Evolutionary conservation across 2,797 vertebrate species (phyloP).

Genomic region (Etheostoma nigrum): DNA sequence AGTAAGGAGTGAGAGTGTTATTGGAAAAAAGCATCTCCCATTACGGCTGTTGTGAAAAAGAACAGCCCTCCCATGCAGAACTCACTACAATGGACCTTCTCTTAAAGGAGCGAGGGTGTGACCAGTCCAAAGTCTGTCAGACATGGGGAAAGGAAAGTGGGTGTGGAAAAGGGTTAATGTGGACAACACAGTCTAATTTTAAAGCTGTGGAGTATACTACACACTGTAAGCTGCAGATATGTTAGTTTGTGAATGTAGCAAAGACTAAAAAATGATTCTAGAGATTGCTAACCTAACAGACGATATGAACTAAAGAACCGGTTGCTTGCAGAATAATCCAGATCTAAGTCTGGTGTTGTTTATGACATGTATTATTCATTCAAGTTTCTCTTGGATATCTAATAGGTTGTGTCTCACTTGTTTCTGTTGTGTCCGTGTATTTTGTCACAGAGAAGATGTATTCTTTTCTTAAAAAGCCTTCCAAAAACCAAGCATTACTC

Average conservation of each 20-base stretch:
- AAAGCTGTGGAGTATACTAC: not conserved
- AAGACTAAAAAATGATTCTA: not conserved
- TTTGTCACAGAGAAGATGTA: not conserved
- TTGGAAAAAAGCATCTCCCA: constrained; percentile 20
- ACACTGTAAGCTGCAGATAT: not conserved
- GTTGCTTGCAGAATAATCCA: constrained; percentile 5
- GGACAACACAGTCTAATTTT: constrained; percentile 15
- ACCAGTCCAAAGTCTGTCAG: constrained; percentile 80
- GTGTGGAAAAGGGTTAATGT: constrained; percentile 60
- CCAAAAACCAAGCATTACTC: not conserved
- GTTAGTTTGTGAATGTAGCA: constrained; percentile 33
- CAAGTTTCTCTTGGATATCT: not conserved
- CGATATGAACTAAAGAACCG: not conserved
- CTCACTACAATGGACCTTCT: constrained; percentile 86
- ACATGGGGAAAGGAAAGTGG: constrained; percentile 62
- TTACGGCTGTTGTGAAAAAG: constrained; percentile 50
- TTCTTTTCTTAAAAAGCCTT: not conserved
- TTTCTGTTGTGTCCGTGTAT: not conserved
- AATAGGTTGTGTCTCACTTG: not conserved
- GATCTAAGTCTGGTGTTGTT: not conserved
- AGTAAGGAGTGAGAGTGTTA: constrained; percentile 37
- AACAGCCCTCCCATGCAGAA: constrained; percentile 71
- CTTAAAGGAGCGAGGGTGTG: constrained; percentile 74
- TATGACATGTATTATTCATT: not conserved
- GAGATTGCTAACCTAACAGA: not conserved